Evolutionary conservation across 2,888 invertebrate species (phyloP), one percentile per base, ranked within the genome.

Genomic region (Hirtodrosophila histrioides): DNA sequence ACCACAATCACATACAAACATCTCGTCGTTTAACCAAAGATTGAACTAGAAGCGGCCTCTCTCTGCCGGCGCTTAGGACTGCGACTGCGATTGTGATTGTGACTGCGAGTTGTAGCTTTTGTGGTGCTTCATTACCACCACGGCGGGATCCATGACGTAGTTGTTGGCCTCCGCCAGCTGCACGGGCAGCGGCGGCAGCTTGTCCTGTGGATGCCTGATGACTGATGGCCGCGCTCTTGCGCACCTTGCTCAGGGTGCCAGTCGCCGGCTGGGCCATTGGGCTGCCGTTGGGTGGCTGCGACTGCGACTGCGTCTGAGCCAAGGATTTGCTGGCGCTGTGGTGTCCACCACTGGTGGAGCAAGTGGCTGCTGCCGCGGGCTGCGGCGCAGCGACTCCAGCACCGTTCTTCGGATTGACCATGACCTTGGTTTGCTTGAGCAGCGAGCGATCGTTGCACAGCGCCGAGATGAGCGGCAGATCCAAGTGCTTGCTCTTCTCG

Each of bases 381-480:
- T 46, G 44, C 0, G 29, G 78, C 51, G 81, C 78, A 84, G 81
- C 46, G 86, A 68, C 65, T 78, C 8, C 31, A 31, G 31, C 31
- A 31, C 7, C 93, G 86, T 94, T 94, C 91, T 95, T 95, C 54
- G 96, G 95, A 93, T 95, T 94, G 73, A 95, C 96, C 90, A 96
- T 96, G 23, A 96, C 96, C 91, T 96, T 96, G 50, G 97, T 97
- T 92, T 97, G 97, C 92, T 96, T 97, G 63, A 97, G 93, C 87
- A 98, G 93, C 64, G 97, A 96, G 62, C 96, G 94, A 92, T 98
- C 98, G 91, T 98, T 98, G 93, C 97, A 98, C 79, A 98, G 93
- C 10, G 98, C 98, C 64, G 97, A 96, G 89, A 98, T 97, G 67
- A 98, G 93, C 17, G 98, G 98, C 91, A 98, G 93, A 92, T 97